Base-by-base conservation (phyloP, 2,797 vertebrate genomes). In the Discoglossus pictus region DNA sequence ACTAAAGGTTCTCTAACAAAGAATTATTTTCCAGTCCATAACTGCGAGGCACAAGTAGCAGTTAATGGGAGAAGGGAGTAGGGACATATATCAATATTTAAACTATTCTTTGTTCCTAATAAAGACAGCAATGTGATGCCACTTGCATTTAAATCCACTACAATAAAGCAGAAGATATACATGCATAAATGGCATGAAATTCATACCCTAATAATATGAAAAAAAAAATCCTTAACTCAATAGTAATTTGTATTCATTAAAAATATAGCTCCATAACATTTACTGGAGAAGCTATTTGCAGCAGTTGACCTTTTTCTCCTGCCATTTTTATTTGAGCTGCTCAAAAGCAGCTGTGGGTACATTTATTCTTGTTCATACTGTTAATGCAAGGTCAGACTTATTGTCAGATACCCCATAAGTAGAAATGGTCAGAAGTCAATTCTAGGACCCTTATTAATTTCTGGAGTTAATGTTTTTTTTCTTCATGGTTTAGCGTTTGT, bases 221-320 rank as follows among this genome's bases (percentile, higher is more conserved):
- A 59, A 36, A 44, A 39, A 51, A 43, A 55, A 48, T 40, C 23
- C 42, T 48, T 48, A 50, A 58, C 63, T 65, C 63, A 55, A 55
- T 21, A 56, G 53, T 40, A 24, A 52, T 68, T 68, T 60, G 65
- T 68, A 53, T 61, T 61, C 27, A 68, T 61, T 46, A 36, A 68
- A 68, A 21, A 61, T 52, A 50, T 68, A 40, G 36, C 55, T 68
- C 61, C 27, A 68, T 61, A 68, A 52, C 55, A 61, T 60, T 55
- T 65, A 65, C 42, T 36, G 36, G 17, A 21, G 9, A 44, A 47
- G 40, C 25, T 65, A 44, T 65, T 59, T 68, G 65, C 46, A 60
- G 65, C 25, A 68, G 47, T 61, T 68, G 65, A 59, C 54, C 36
- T 50, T 42, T 38, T n/a, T 50, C 18, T 43, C 20, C 27, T 67